Evolutionary conservation across 2,888 invertebrate species (phyloP), one percentile per base, ranked within the genome.

Genomic region (Neuroscelio doddi): DNA sequence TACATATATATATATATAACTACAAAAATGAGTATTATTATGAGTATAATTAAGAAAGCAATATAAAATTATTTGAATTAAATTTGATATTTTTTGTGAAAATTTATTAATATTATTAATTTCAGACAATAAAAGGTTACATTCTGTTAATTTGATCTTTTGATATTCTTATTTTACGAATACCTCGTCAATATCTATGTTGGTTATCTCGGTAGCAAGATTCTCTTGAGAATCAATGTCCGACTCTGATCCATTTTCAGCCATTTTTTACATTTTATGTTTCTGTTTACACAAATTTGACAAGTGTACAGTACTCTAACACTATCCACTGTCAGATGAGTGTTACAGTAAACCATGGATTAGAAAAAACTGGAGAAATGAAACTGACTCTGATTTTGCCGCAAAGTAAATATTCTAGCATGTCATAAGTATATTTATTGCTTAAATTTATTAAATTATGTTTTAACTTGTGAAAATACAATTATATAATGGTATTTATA

Each of bases 151-250:
- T n/a, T n/a, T n/a, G n/a, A n/a, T n/a, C n/a, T n/a, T n/a, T n/a
- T n/a, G n/a, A n/a, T n/a, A n/a, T n/a, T 39, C 15, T 17, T 15
- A 24, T 34, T 15, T 51, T 10, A 36, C 10, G 47, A 38, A 55
- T 85, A 91, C 91, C 87, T 91, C 91, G 80, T 92, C 91, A 68
- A 91, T 88, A 81, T 92, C 91, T 71, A 91, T 85, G 80, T 89
- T 90, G 1, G 12, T 24, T 10, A 5, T 12, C 64, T 87, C 87
- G 12, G 84, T 81, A 58, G 86, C 86, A 68, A 91, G 86, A 81
- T 91, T 91, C 76, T 90, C 91, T 51, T 90, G 89, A 42, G 91
- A 91, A 71, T 90, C 91, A 63, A 89, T 86, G 79, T 91, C 90
- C 30, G 88, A 89, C 79, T 88, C 89, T 73, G 91, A 79, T 61